Evolutionary conservation across 2,888 invertebrate genomes (phyloP), one percentile per base, ranked within the genome.

Genomic region (Melanargia galathea): DNA sequence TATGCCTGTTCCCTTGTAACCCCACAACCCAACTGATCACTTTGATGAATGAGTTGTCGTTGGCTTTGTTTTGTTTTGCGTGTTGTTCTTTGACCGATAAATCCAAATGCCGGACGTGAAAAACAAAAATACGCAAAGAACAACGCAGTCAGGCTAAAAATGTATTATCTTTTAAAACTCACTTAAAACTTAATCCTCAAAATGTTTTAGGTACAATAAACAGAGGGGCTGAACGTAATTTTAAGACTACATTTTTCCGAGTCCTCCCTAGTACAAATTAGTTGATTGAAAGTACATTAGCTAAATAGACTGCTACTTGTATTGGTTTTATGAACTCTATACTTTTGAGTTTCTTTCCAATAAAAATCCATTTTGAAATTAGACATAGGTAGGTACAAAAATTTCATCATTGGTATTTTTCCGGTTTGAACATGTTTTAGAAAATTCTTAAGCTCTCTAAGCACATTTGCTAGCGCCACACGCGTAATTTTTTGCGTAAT

Each of bases 231-330:
- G 3, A 48, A 48, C n/a, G 46, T 11, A 7, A 48, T 24, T 24
- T 48, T 2, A 13, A n/a, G 22, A 13, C 1, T 16, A 8, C 4
- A 2, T 16, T 33, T 51, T 16, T 30, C 30, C 10, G 0, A 30
- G 16, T 45, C 46, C 11, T 33, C 22, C 35, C 22, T 18, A 16
- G 33, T n/a, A 58, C 24, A 22, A 35, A 58, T 58, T 58, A 58
- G 58, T 24, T 48, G 48, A 58, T 58, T 58, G 58, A 48, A 48
- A 58, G 22, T 38, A 48, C 58, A 48, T 58, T 58, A 46, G 48
- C 58, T 58, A 48, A n/a, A 58, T 48, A 48, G 24, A 24, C 6
- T 6, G 22, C 13, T 20, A 18, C 18, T 24, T 16, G 30, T 30
- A 30, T 49, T 26, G 51, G 30, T 51, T 49, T 30, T 51, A 10